These are phyloP conservation scores for Drosophila miranda DNA, from an alignment of 1,140 invertebrate genomes.

Conservation along the genomic window DNA sequence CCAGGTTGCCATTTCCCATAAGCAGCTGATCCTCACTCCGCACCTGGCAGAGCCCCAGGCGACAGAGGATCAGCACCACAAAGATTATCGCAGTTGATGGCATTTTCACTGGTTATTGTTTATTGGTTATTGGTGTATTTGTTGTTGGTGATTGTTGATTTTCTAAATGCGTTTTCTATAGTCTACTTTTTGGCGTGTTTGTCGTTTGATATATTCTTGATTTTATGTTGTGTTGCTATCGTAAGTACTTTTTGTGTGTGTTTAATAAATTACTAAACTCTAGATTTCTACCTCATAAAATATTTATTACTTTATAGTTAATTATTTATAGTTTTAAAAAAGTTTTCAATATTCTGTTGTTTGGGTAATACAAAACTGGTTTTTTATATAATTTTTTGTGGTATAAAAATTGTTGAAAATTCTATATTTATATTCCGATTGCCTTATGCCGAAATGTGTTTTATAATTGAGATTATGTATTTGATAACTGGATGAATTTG, in stretches of 20 bases:
- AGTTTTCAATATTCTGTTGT: slow-evolving; percentile 21
- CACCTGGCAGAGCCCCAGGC: slow-evolving; percentile 61
- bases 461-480: slow-evolving; percentile 50
- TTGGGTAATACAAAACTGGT: slow-evolving; percentile 41
- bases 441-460: slow-evolving; percentile 10
- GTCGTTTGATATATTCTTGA: slow-evolving; percentile 2
- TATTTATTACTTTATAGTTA: slow-evolving; percentile 33
- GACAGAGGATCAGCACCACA: slow-evolving; percentile 41
- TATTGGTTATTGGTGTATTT: slow-evolving; percentile 18
- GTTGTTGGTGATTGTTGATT: slow-evolving; percentile 29
- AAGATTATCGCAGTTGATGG: slow-evolving; percentile 36
- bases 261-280: slow-evolving; percentile 73
- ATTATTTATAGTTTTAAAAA: too few species aligned
- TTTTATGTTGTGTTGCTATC: slow-evolving; percentile 43
- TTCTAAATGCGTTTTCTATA: slow-evolving; percentile 53
- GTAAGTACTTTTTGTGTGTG: slow-evolving; percentile 57
- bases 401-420: slow-evolving; percentile 57
- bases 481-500: slow-evolving; percentile 41
- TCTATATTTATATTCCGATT: slow-evolving; percentile 16
- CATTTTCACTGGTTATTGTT: slow-evolving; percentile 25
- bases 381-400: slow-evolving; percentile 2
- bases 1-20: slow-evolving; percentile 53
- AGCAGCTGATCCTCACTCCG: slow-evolving; percentile 57
- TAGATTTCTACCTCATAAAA: slow-evolving; percentile 55
- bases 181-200: slow-evolving; percentile 71